Conservation (phyloP, 2,888 invertebrate genomes). For the Drosophila sordidula region DNA sequence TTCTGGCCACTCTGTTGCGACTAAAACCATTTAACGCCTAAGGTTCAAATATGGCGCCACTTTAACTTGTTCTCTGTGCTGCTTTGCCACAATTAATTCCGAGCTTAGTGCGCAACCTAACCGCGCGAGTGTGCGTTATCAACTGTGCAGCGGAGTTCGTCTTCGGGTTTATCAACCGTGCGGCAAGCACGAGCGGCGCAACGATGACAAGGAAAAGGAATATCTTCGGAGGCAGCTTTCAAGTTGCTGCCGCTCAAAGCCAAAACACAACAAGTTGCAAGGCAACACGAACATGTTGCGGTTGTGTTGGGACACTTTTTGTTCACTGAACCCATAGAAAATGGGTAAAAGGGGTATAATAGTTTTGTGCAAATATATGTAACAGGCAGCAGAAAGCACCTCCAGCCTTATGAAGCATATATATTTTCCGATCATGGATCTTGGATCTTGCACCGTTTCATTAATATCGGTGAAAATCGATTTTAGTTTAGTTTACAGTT, state of each 20-base stretch:
- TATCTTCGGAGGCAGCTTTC: constrained; percentile 26
- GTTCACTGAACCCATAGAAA: too few species aligned
- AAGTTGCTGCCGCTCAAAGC: constrained; percentile 38
- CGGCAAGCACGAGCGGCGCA: constrained; percentile 14
- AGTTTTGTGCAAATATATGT: too few species aligned
- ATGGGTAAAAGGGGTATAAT: too few species aligned
- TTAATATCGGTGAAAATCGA: too few species aligned
- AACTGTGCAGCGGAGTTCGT: constrained; percentile 58
- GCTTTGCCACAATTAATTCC: background rate
- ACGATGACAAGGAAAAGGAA: constrained; percentile 15
- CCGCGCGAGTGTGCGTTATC: constrained; percentile 69
- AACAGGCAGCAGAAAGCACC: too few species aligned
- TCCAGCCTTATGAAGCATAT: too few species aligned
- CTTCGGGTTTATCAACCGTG: constrained; percentile 54
- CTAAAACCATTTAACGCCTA: constrained; percentile 1
- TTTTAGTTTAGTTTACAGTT: too few species aligned
- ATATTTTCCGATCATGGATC: too few species aligned
- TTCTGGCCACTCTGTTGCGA: background rate
- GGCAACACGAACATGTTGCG: constrained; percentile 61
- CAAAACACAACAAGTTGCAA: constrained; percentile 76
- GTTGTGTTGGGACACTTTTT: constrained; percentile 8
- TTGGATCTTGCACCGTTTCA: too few species aligned
- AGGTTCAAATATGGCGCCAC: constrained; percentile 19
- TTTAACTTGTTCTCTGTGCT: constrained; percentile 7
- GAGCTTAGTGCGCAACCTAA: constrained; percentile 43